Percentiles rank a stretch among this genome's conserved stretches.
Conservation (phyloP, 2,888 invertebrate species). For the Thelaira solivaga region DNA sequence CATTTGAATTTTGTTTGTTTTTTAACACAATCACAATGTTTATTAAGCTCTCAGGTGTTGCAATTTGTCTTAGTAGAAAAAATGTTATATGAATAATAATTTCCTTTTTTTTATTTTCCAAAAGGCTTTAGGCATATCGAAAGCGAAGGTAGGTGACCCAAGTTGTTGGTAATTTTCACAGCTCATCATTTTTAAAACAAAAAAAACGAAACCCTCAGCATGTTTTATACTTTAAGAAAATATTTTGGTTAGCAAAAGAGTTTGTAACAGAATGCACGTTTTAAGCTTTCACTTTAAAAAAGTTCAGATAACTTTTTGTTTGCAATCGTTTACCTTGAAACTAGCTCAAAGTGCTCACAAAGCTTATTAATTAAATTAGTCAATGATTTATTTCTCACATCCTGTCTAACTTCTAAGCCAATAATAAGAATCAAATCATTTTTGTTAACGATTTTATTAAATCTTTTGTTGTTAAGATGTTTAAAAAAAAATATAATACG, state of each 20-base stretch:
- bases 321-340: too few relatives aligned
- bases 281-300: too few relatives aligned
- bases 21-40: conserved; percentile 59
- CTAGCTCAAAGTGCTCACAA: too few relatives aligned
- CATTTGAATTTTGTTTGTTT: conserved; percentile 48
- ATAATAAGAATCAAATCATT: too few relatives aligned
- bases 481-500: too few relatives aligned
- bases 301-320: too few relatives aligned
- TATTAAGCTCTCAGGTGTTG: conserved; percentile 66
- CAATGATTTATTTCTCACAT: too few relatives aligned
- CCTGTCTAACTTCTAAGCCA: too few relatives aligned
- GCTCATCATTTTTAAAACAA: conserved; percentile 48
- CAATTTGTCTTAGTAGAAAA: conserved; percentile 23
- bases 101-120: neutral
- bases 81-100: neutral
- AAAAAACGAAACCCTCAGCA: neutral
- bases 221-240: neutral
- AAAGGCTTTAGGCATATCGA: conserved; percentile 19
- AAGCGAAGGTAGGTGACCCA: conserved; percentile 67
- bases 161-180: conserved; percentile 69
- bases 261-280: too few relatives aligned
- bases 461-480: too few relatives aligned
- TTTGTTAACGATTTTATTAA: too few relatives aligned
- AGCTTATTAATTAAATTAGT: too few relatives aligned
- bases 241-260: neutral